A percentile compares a stretch with the other conserved stretches of the same genome.
Evolutionary conservation across 2,113 vertebrate genomes (phyloP).

Genomic region (Barbus barbus): DNA sequence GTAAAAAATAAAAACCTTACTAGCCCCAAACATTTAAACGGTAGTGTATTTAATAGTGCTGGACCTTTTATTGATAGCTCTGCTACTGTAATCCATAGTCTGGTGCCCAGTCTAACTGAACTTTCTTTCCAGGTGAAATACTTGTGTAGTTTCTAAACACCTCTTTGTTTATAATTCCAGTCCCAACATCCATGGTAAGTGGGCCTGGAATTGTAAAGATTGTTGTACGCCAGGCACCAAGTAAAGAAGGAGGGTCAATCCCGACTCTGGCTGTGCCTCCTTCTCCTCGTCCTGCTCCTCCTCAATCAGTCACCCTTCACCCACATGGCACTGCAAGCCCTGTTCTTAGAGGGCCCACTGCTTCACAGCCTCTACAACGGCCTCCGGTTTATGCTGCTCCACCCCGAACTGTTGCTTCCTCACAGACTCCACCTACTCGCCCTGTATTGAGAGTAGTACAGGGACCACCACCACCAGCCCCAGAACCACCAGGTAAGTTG

Average conservation of each 20-base stretch:
- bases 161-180: conserved; percentile 65
- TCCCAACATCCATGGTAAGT: conserved; percentile 80
- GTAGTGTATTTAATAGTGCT: not conserved
- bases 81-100: conserved; percentile 45
- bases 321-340: conserved; percentile 60
- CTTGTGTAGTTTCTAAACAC: conserved; percentile 31
- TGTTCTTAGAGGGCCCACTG: conserved; percentile 59
- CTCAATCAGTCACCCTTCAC: conserved; percentile 62
- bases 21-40: not conserved
- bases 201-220: conserved; percentile 87
- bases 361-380: conserved; percentile 58
- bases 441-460: conserved; percentile 77
- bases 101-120: conserved; percentile 39
- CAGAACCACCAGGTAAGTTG: conserved; percentile 72
- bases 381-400: conserved; percentile 75
- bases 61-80: conserved; percentile 3
- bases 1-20: not conserved
- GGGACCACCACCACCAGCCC: conserved; percentile 51
- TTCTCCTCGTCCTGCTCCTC: conserved; percentile 70
- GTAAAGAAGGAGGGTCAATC: conserved; percentile 83
- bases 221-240: conserved; percentile 85
- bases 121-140: not conserved
- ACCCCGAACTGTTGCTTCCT: conserved; percentile 66
- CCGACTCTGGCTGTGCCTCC: conserved; percentile 80
- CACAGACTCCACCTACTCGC: conserved; percentile 70